Percentiles rank a stretch among this genome's conserved stretches.
phyloP scores from a whole-genome alignment of 1,140 invertebrate genomes.

The Brachystomella parvula region DNA sequence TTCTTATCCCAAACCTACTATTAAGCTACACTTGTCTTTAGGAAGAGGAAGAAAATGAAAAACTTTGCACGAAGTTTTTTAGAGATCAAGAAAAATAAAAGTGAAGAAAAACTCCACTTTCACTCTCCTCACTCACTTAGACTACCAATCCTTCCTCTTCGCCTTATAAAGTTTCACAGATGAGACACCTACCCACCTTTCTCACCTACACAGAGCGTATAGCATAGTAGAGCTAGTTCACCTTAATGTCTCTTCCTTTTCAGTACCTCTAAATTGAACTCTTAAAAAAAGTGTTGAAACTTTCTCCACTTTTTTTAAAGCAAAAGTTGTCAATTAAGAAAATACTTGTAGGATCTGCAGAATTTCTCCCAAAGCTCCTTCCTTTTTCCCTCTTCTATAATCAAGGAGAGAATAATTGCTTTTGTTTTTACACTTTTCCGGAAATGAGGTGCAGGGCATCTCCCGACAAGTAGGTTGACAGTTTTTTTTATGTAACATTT shows the following conservation, averaged over 20 bases:
- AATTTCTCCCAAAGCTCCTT: not conserved
- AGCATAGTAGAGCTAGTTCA: not conserved
- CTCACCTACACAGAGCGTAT: not conserved
- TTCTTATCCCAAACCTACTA: constrained; percentile 34
- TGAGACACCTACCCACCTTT: not conserved
- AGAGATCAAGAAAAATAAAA: constrained; percentile 1
- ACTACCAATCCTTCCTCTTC: constrained; percentile 6
- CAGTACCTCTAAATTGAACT: not conserved
- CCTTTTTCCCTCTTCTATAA: constrained; percentile 3
- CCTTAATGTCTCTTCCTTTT: not conserved
- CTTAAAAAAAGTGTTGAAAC: constrained; percentile 10
- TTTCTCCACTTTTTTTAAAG: not conserved
- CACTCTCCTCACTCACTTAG: constrained; percentile 9
- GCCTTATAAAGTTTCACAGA: constrained; percentile 4
- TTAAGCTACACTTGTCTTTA: constrained; percentile 25
- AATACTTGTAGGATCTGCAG: constrained; percentile 1
- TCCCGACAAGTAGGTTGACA: too few relatives aligned
- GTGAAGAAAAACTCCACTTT: constrained; percentile 12
- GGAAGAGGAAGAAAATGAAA: constrained; percentile 24
- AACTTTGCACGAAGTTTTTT: constrained; percentile 23
- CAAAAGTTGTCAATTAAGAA: constrained; percentile 8
- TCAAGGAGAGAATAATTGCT: constrained; percentile 8
- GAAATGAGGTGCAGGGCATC: not conserved
- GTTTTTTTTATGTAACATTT: too few relatives aligned
- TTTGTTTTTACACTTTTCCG: not conserved